Conservation (phyloP, 2,888 invertebrate species). For the Volucella inflata region DNA sequence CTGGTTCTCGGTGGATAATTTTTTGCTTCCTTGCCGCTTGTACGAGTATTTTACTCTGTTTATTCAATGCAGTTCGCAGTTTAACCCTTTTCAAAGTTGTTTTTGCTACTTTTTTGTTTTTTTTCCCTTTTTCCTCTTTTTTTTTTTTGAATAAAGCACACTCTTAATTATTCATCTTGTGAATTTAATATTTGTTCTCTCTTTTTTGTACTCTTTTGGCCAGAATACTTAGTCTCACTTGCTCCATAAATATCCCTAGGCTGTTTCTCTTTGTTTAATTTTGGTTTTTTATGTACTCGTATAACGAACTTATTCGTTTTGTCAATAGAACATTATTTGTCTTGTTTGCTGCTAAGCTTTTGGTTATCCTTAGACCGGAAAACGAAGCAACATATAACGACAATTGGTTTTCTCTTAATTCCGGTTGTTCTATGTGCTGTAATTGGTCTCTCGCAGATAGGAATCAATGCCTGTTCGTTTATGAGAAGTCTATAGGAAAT, state of each 20-base stretch:
- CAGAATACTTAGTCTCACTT: background rate
- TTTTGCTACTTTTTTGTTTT: constrained; percentile 29
- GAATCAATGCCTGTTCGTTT: too few species aligned
- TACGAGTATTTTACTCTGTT: constrained; percentile 47
- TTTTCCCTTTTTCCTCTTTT: constrained; percentile 37
- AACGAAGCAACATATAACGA: too few species aligned
- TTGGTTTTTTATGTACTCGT: background rate
- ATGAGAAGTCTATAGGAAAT: too few species aligned
- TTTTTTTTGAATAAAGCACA: constrained; percentile 28
- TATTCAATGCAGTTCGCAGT: constrained; percentile 74
- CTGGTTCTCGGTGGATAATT: constrained; percentile 51
- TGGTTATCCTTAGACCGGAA: too few species aligned
- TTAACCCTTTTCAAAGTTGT: constrained; percentile 69
- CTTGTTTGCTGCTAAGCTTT: too few species aligned
- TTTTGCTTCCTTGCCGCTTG: constrained; percentile 24
- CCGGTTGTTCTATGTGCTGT: too few species aligned
- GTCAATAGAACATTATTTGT: too few species aligned
- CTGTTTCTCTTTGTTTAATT: background rate
- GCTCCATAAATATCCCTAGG: background rate
- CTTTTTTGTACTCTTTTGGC: constrained; percentile 8
- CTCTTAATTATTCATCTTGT: constrained; percentile 71
- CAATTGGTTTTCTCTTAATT: too few species aligned
- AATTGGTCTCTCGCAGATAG: too few species aligned
- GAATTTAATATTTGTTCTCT: constrained; percentile 35
- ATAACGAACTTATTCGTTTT: too few species aligned